Base-by-base conservation (phyloP, 2,113 vertebrate species). In the Callopanchax toddi region DNA sequence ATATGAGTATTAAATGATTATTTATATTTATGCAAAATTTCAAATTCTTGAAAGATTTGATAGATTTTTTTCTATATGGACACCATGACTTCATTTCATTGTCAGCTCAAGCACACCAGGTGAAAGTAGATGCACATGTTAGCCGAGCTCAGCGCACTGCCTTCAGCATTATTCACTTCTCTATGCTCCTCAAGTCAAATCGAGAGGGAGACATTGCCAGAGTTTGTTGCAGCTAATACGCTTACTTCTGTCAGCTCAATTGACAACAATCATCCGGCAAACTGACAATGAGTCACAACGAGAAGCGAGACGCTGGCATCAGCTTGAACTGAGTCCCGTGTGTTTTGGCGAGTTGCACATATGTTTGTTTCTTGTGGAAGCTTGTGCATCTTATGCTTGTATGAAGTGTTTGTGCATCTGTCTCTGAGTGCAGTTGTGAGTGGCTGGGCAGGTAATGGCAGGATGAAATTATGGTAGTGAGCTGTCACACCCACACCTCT, bases 381-480 rank as follows among this genome's bases (percentile, higher is more conserved):
- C 52, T 17, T 21, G 63, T 64, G 65, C 36, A 58, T 58, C 67
- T 67, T 71, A 4, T 65, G 64, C 48, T 26, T 69, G 61, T 7
- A 11, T 60, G 45, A 48, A 32, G 60, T 80, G 79, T 88, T 82
- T 79, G 81, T 65, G 60, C 71, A 76, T 66, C 77, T 84, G 83
- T 85, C 77, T 81, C 66, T 78, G 77, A 79, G 76, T 62, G 67
- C 74, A 77, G 79, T 71, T 59, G 75, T 81, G 85, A 82, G 83
- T 76, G 78, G 71, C 88, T 86, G 74, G 64, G 81, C 79, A 83
- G 84, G 81, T 90, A 92, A 90, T 87, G 87, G 82, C 85, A 85
- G 84, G 85, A 88, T 82, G 78, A 87, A 84, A 86, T 89, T 86
- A 79, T 84, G 78, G 73, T 79, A 82, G 86, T 77, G 59, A 67